Evolutionary conservation across 2,797 vertebrate genomes (phyloP), one percentile per base, ranked within the genome.

Genomic region (Gephyroberyx darwinii): DNA sequence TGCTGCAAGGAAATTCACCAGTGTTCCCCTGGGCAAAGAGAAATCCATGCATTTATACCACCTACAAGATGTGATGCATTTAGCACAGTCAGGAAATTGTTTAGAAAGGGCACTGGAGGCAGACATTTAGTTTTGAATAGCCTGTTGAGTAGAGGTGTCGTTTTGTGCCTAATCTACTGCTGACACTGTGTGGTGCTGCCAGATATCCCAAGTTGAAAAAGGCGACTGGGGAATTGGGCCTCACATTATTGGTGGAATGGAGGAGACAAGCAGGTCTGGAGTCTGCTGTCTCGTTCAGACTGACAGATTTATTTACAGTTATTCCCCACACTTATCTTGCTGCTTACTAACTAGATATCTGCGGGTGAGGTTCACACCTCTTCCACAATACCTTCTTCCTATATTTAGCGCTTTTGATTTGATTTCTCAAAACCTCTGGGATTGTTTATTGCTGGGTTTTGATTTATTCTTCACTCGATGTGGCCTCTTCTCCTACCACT

Each of bases 301-400:
- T 81, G 86, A 82, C 87, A 84, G 81, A 53, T 89, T 90, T 81
- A 45, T 80, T 88, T 81, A 77, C 87, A 78, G 78, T 86, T 86
- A 67, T 74, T 84, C 43, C 55, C 37, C 22, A 54, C 83, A 78
- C 83, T 84, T 35, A 41, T 77, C 66, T 78, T 83, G 83, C 50
- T 55, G 60, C 50, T 77, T 58, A 41, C 75, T 20, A 60, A 64
- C 60, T 62, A 74, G 52, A 71, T 30, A 70, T 75, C 60, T 79
- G 66, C 69, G 7, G 2, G 5, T 20, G 71, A 83, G 1, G 66
- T 77, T 89, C 20, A 8, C 85, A 83, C 82, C 65, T 82, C 71
- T 71, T 59, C 33, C 50, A 58, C 68, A 78, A 69, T 71, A 75
- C 78, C 69, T 56, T 66, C 56, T 41, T 69, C 39, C 57, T 84